These are phyloP conservation scores for Corvus cornix DNA, from an alignment of 2,113 vertebrate species.

Conservation along the genomic window DNA sequence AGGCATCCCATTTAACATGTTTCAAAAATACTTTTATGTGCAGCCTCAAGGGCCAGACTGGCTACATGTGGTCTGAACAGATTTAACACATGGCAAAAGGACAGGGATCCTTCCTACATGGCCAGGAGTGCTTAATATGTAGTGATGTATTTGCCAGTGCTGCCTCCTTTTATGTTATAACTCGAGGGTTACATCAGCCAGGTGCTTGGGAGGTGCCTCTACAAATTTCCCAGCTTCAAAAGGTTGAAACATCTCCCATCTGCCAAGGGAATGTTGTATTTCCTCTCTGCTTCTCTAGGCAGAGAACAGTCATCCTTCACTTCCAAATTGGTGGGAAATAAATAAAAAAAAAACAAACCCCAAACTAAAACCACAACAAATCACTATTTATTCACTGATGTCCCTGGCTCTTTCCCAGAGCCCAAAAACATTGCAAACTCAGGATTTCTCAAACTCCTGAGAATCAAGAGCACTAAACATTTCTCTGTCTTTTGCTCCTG, in stretches of 20 bases:
- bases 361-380: neutral
- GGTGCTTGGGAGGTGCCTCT: neutral
- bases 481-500: neutral
- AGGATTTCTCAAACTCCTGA: neutral
- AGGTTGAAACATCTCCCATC: neutral
- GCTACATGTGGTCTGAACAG: neutral
- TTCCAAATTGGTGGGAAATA: neutral
- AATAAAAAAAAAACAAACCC: neutral
- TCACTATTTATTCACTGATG: neutral
- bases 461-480: neutral
- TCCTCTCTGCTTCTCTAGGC: neutral
- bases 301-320: neutral
- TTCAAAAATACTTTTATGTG: neutral
- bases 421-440: neutral
- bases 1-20: neutral
- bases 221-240: neutral
- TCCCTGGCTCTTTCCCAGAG: neutral
- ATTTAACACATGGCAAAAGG: neutral
- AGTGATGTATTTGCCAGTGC: neutral
- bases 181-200: neutral
- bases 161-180: neutral
- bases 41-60: neutral
- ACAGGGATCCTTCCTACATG: neutral
- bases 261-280: neutral
- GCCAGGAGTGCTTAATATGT: neutral